Percentiles rank a stretch among this genome's conserved stretches.
These are phyloP conservation scores for Vulpes ferrilata DNA, from an alignment of 2,113 vertebrate species.

Conservation along the genomic window DNA sequence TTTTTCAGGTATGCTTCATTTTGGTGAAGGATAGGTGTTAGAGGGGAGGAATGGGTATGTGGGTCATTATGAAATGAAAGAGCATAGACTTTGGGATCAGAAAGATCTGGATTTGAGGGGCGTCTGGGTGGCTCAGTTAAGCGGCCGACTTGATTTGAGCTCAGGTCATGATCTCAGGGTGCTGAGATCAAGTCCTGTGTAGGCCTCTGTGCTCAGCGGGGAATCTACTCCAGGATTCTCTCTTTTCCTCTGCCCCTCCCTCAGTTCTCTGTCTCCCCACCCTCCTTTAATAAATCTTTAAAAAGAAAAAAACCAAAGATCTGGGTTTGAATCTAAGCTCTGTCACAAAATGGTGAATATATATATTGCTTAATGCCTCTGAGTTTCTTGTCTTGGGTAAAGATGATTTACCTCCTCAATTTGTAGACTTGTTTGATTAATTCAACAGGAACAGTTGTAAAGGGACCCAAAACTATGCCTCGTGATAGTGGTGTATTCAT, in stretches of 20 bases:
- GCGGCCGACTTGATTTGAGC: neutral
- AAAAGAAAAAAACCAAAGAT: neutral
- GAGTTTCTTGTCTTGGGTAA: neutral
- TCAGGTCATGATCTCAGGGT: neutral
- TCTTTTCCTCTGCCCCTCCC: neutral
- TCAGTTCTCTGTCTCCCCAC: neutral
- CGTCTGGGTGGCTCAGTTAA: neutral
- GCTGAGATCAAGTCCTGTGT: neutral
- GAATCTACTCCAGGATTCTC: neutral
- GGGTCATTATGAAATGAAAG: neutral
- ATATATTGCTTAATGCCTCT: neutral
- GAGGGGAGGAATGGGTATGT: neutral
- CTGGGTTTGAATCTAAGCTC: neutral
- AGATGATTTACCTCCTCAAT: conserved; percentile 10
- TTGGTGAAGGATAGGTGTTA: neutral
- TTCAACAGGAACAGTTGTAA: neutral
- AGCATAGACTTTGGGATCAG: neutral
- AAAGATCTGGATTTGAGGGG: neutral
- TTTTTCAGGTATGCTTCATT: neutral
- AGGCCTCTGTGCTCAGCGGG: neutral
- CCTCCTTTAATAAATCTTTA: neutral
- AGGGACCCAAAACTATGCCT: neutral
- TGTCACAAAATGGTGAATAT: neutral
- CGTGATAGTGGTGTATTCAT: neutral
- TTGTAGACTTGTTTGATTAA: neutral